Percentiles rank a stretch among this genome's conserved stretches.
These are phyloP conservation scores for Agriopis aurantiaria DNA, from an alignment of 2,888 invertebrate species.

Conservation along the genomic window DNA sequence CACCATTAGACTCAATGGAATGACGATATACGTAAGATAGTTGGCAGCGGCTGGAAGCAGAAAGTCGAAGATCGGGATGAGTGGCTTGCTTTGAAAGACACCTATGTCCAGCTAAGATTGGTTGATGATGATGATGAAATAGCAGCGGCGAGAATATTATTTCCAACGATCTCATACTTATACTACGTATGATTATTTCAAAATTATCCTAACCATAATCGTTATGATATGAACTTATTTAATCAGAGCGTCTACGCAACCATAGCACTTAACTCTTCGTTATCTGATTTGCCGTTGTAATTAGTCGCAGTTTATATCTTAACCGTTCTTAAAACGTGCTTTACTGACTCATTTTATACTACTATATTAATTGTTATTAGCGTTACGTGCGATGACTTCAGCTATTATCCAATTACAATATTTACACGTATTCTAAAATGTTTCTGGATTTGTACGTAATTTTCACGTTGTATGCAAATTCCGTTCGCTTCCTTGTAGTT, in stretches of 20 bases:
- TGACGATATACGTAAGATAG: too few relatives aligned
- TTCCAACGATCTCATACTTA: too few relatives aligned
- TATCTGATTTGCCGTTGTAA: constrained; percentile 42
- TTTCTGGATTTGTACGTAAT: constrained; percentile 24
- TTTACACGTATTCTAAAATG: constrained; percentile 20
- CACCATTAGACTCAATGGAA: too few relatives aligned
- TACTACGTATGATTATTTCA: neutral
- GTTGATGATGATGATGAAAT: too few relatives aligned
- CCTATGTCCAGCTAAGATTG: too few relatives aligned
- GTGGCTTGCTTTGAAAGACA: too few relatives aligned
- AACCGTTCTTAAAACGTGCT: constrained; percentile 42
- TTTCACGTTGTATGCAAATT: constrained; percentile 39
- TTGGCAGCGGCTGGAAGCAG: too few relatives aligned
- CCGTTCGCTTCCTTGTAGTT: constrained; percentile 39
- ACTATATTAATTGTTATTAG: constrained; percentile 42
- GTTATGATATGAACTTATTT: neutral
- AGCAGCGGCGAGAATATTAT: too few relatives aligned
- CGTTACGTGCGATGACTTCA: constrained; percentile 37
- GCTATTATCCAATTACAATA: constrained; percentile 43
- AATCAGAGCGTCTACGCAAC: constrained; percentile 8
- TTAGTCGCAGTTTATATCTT: constrained; percentile 50
- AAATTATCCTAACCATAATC: neutral
- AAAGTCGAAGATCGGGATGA: too few relatives aligned
- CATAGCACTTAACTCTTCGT: constrained; percentile 35
- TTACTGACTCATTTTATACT: constrained; percentile 25